Evolutionary conservation across 2,113 vertebrate genomes (phyloP).

Genomic region (Laticauda colubrina): DNA sequence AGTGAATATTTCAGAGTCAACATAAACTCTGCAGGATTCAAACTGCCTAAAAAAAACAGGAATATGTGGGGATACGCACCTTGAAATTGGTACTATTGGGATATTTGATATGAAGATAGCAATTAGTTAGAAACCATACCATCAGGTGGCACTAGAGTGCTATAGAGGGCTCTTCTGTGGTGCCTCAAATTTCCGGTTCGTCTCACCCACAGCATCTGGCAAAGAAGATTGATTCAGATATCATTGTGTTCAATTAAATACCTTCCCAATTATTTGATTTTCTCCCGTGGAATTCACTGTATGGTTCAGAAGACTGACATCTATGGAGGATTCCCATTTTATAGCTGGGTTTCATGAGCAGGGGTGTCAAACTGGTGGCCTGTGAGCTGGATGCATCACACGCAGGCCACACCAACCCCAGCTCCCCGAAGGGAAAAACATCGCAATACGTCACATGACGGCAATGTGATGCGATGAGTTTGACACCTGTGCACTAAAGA

Average conservation of each 20-base stretch:
- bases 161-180: conserved; percentile 11
- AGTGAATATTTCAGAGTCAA: neutral
- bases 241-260: neutral
- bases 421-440: too few species aligned
- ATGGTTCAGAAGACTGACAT: neutral
- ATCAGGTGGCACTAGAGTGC: conserved; percentile 63
- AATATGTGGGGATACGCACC: neutral
- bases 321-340: neutral
- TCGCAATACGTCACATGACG: too few species aligned
- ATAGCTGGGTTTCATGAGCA: neutral
- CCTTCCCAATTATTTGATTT: neutral
- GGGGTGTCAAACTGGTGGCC: too few species aligned
- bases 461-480: too few species aligned
- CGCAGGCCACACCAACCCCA: too few species aligned
- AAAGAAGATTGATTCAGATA: conserved; percentile 18
- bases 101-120: neutral
- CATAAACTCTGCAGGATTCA: neutral
- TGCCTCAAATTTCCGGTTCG: neutral
- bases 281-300: neutral
- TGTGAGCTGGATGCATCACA: too few species aligned
- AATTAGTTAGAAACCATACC: conserved; percentile 59
- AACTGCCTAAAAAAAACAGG: neutral
- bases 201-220: conserved; percentile 57
- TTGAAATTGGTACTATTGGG: neutral
- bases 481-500: neutral